These are phyloP conservation scores for Nansenia antarctica DNA, from an alignment of 2,113 vertebrate genomes.

Conservation along the genomic window DNA sequence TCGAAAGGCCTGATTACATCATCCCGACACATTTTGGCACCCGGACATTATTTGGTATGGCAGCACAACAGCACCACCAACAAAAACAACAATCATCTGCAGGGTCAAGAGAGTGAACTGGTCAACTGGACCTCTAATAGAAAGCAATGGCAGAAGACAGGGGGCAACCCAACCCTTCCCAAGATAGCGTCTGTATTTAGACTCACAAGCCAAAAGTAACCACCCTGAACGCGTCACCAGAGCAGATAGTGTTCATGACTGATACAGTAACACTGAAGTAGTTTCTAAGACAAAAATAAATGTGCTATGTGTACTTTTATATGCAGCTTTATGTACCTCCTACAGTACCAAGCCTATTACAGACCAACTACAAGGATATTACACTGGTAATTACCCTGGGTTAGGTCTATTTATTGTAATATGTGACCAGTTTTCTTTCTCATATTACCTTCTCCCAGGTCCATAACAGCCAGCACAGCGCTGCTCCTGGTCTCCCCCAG, in stretches of 20 bases:
- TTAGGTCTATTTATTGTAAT: no score
- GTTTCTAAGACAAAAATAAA: neutral
- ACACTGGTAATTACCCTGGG: no score
- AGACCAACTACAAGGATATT: no score
- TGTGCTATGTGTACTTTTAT: neutral
- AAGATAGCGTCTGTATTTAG: conserved; percentile 25
- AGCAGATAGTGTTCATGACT: neutral
- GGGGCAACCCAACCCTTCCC: neutral
- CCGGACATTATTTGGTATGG: no score
- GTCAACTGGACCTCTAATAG: conserved; percentile 24
- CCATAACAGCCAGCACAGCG: conserved; percentile 84
- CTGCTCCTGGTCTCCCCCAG: conserved; percentile 83
- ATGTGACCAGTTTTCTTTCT: no score
- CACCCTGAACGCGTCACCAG: conserved; percentile 5
- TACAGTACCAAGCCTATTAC: no score
- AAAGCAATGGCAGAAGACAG: conserved; percentile 16
- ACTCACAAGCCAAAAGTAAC: conserved; percentile 34
- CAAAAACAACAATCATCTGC: conserved; percentile 6
- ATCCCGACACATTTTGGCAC: no score
- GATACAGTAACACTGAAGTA: neutral
- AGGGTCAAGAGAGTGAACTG: neutral
- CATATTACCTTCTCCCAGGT: conserved; percentile 82
- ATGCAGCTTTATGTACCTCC: no score
- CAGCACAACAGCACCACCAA: no score
- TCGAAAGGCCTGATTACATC: no score